A percentile compares a stretch with the other conserved stretches of the same genome.
phyloP scores from a whole-genome alignment of 2,888 invertebrate genomes.

The Meta bourneti region DNA sequence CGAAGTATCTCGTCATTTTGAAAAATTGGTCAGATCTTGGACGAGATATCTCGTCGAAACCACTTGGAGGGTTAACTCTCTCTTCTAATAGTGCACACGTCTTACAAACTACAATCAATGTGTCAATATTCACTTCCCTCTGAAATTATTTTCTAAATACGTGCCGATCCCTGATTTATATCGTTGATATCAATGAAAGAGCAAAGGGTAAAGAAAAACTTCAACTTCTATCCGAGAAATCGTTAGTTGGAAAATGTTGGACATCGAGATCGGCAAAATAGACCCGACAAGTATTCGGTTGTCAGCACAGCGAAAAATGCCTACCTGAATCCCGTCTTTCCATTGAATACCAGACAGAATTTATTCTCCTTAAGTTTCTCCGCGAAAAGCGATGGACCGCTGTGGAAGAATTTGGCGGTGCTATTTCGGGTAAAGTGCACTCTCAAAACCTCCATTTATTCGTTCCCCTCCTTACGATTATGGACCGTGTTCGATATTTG shows the following conservation, averaged over 20 bases:
- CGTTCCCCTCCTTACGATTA: neutral
- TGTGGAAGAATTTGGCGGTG: neutral
- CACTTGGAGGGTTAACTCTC: too few species aligned
- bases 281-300: neutral
- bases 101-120: too few species aligned
- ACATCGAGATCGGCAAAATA: neutral
- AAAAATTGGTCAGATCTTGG: too few species aligned
- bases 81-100: too few species aligned
- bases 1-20: too few species aligned
- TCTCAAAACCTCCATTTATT: neutral
- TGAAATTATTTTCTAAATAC: too few species aligned
- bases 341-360: neutral
- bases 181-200: too few species aligned
- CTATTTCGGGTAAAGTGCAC: neutral
- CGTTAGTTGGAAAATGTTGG: neutral
- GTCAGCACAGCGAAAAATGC: neutral
- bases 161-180: too few species aligned
- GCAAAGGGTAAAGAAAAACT: too few species aligned
- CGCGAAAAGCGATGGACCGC: neutral
- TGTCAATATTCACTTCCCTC: too few species aligned
- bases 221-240: neutral
- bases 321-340: neutral
- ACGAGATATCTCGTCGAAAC: too few species aligned
- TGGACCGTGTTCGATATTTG: neutral
- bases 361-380: neutral